Conservation (phyloP, 2,888 invertebrate species). For the Tetheella fluctuosa region DNA sequence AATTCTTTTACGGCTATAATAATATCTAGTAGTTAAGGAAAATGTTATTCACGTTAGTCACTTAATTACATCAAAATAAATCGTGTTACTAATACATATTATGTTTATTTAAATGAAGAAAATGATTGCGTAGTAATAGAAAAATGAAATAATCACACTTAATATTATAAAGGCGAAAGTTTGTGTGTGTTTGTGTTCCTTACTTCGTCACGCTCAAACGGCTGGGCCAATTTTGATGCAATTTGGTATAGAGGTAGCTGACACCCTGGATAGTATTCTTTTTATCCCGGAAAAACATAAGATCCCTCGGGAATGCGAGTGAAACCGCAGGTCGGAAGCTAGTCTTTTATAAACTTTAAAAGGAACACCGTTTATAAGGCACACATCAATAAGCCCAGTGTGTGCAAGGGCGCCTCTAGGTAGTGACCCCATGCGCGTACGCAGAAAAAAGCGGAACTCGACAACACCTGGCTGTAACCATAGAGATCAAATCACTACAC, state of each 20-base stretch:
- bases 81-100: no score
- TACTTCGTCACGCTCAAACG: no score
- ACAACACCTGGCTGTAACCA: constrained; percentile 80
- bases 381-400: constrained; percentile 28
- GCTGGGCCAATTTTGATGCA: no score
- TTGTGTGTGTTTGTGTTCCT: no score
- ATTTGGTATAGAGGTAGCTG: no score
- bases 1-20: background rate
- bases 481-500: constrained; percentile 81
- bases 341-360: constrained; percentile 21
- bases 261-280: no score
- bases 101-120: background rate
- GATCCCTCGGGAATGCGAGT: no score
- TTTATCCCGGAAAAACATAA: no score
- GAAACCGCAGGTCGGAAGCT: no score
- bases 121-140: no score
- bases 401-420: constrained; percentile 48
- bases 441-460: constrained; percentile 52
- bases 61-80: background rate
- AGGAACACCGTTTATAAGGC: constrained; percentile 36
- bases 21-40: background rate
- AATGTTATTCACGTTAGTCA: background rate
- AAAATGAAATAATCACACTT: no score
- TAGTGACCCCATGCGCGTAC: constrained; percentile 53
- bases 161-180: no score